A percentile compares a stretch with the other conserved stretches of the same genome.
phyloP scores from a whole-genome alignment of 1,140 invertebrate species.

The Nasonia longicornis region DNA sequence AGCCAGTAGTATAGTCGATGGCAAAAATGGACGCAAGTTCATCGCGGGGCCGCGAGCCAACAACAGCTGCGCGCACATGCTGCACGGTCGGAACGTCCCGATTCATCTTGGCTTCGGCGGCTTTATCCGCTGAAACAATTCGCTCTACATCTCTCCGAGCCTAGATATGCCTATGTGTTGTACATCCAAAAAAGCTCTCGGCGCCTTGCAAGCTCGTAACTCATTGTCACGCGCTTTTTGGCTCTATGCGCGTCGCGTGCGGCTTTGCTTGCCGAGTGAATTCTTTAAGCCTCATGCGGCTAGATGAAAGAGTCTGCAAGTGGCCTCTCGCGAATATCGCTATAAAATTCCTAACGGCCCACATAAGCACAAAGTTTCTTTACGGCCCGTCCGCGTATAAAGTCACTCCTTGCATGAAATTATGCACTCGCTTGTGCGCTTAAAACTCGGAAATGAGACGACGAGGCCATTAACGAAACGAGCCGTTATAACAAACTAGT shows the following conservation, averaged over 20 bases:
- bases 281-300: too few species aligned
- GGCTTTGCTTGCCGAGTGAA: too few species aligned
- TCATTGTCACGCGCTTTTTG: constrained; percentile 25
- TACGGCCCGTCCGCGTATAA: constrained; percentile 4
- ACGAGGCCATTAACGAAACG: not conserved
- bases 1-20: not conserved
- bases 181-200: not conserved
- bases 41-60: constrained; percentile 32
- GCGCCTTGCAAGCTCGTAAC: constrained; percentile 1
- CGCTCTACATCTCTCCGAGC: constrained; percentile 8
- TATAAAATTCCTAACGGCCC: constrained; percentile 22
- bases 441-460: constrained; percentile 25
- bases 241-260: too few species aligned
- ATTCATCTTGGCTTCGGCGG: constrained; percentile 35
- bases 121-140: constrained; percentile 30
- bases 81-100: constrained; percentile 21
- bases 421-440: constrained; percentile 1
- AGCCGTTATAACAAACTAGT: not conserved
- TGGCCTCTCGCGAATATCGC: not conserved
- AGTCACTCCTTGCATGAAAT: constrained; percentile 33
- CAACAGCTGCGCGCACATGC: constrained; percentile 35
- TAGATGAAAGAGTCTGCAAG: not conserved
- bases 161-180: not conserved
- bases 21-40: constrained; percentile 9
- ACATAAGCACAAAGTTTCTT: constrained; percentile 29